Evolutionary conservation across 2,888 invertebrate species (phyloP).

Genomic region (Taenaris catops): DNA sequence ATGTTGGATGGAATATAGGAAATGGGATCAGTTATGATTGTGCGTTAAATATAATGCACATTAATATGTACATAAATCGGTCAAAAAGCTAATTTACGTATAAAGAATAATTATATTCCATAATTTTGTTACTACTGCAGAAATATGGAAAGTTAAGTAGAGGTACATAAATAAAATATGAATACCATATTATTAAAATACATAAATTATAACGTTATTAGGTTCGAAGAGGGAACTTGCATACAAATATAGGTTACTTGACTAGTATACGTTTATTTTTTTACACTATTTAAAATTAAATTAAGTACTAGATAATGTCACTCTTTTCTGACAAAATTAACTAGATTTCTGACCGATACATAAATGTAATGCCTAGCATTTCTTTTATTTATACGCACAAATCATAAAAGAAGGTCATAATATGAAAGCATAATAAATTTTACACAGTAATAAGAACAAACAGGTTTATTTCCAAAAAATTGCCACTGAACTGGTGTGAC

Average conservation of each 20-base stretch:
- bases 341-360: slow-evolving; percentile 70
- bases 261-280: slow-evolving; percentile 71
- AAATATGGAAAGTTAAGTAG: slow-evolving; percentile 26
- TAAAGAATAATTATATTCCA: slow-evolving; percentile 49
- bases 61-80: slow-evolving; percentile 69
- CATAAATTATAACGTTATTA: slow-evolving; percentile 26
- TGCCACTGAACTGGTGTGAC: slow-evolving; percentile 79
- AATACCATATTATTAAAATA: slow-evolving; percentile 29
- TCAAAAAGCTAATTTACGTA: slow-evolving; percentile 72
- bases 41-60: slow-evolving; percentile 50
- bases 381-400: slow-evolving; percentile 48
- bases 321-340: slow-evolving; percentile 58
- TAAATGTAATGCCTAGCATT: slow-evolving; percentile 13
- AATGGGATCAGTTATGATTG: slow-evolving; percentile 37
- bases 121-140: slow-evolving; percentile 49
- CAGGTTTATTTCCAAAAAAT: slow-evolving; percentile 78
- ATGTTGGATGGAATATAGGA: slow-evolving; percentile 30
- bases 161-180: slow-evolving; percentile 30
- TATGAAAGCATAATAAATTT: slow-evolving; percentile 56
- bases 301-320: slow-evolving; percentile 79
- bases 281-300: slow-evolving; percentile 60
- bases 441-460: slow-evolving; percentile 71
- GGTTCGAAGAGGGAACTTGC: slow-evolving; percentile 44
- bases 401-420: slow-evolving; percentile 50
- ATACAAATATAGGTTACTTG: slow-evolving; percentile 51